Evolutionary conservation across 1,140 invertebrate species (phyloP).

Genomic region (Aphelenchoides fujianensis): DNA sequence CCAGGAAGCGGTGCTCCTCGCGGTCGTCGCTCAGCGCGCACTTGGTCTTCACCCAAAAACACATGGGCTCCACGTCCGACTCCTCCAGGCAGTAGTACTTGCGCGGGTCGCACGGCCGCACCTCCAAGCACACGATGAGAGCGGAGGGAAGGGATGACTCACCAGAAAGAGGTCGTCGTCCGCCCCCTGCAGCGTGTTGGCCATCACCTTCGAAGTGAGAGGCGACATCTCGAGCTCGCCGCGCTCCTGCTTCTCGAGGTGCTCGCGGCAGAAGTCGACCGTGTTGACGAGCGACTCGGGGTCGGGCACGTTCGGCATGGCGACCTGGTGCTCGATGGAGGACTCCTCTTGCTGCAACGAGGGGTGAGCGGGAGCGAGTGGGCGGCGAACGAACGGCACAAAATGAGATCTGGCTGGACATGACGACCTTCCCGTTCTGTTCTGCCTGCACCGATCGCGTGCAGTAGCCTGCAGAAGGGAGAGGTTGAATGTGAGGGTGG

Average conservation of each 20-base stretch:
- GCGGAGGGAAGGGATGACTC: too few relatives aligned
- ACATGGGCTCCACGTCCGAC: neutral
- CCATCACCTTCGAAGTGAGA: neutral
- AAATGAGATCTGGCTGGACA: conserved; percentile 54
- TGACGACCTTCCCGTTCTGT: conserved; percentile 53
- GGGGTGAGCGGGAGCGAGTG: neutral
- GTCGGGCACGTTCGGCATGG: conserved; percentile 49
- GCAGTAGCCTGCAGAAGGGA: conserved; percentile 33
- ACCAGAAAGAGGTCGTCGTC: conserved; percentile 9
- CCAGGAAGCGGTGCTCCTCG: conserved; percentile 35
- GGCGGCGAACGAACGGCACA: conserved; percentile 46
- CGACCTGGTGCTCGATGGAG: conserved; percentile 46
- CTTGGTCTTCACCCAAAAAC: conserved; percentile 6
- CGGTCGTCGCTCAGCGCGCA: conserved; percentile 31
- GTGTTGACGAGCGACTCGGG: conserved; percentile 40
- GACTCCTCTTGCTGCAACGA: conserved; percentile 31
- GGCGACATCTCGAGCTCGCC: conserved; percentile 11
- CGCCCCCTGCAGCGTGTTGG: neutral
- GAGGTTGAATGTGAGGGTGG: too few relatives aligned
- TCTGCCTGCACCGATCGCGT: conserved; percentile 52
- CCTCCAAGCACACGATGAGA: too few relatives aligned
- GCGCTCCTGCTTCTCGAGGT: conserved; percentile 9
- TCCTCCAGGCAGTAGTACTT: neutral
- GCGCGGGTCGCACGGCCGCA: neutral
- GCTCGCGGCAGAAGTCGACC: conserved; percentile 13